Base-by-base conservation (phyloP, 2,888 invertebrate genomes). In the Panzeria rudis region DNA sequence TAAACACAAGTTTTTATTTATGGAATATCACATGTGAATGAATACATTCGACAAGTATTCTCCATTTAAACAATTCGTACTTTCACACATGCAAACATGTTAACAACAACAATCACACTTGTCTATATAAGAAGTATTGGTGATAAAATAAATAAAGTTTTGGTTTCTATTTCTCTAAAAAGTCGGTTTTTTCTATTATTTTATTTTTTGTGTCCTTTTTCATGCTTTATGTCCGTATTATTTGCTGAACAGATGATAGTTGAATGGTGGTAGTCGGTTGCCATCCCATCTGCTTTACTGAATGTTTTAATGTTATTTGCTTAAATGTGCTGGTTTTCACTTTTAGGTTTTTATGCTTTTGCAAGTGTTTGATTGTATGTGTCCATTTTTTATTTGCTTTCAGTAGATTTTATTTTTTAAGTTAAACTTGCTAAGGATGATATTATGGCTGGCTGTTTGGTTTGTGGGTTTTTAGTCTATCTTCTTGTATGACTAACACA, bases 211-310 rank as follows among this genome's bases (percentile, higher is more conserved):
- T 44, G 29, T 20, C 41, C 66, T 75, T 59, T 71, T 78, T 52
- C 29, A 35, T 86, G 61, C 76, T 78, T 81, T 82, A 78, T 82
- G 71, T 83, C 50, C 75, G 62, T 76, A 79, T 82, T 85, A 78
- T 82, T 85, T 82, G 71, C 44, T 79, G 71, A 85, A 85, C 66
- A 75, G 81, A 64, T 82, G 69, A 73, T 75, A 69, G 75, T 75
- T 75, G 84, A 15, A 32, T 71, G 64, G 29, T 54, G 54, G 15
- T 50, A 20, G 44, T 20, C n/a, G 54, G 71, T 71, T 71, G 38
- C 13, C 13, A 3, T 3, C 13, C 38, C 38, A 11, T 11, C 35
- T 38, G 62, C n/a, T 61, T 44, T 54, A 15, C n/a, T 64, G 54
- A 25, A 59, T 13, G 69, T 52, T 78, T 47, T 71, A 29, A 15